Conservation (phyloP, 2,113 vertebrate species). For the Oophaga pumilio region DNA sequence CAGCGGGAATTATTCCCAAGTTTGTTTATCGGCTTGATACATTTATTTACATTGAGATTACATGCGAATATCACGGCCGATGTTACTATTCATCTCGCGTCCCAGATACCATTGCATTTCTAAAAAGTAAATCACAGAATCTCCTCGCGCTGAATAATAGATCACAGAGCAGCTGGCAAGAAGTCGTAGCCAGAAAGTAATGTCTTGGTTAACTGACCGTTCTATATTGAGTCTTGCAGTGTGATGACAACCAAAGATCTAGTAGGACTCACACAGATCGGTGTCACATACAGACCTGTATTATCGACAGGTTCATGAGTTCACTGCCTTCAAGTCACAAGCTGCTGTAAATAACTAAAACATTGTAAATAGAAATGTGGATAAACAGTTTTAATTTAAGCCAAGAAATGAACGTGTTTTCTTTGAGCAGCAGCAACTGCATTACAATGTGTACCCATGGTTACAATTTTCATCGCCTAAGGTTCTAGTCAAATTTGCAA, state of each 20-base stretch:
- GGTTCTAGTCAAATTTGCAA: too few species aligned
- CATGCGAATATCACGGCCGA: background rate
- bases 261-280: constrained; percentile 10
- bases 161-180: constrained; percentile 28
- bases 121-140: constrained; percentile 48
- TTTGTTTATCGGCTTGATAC: constrained; percentile 33
- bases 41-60: constrained; percentile 43
- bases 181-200: constrained; percentile 7
- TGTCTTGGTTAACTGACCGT: constrained; percentile 24
- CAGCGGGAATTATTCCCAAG: constrained; percentile 28
- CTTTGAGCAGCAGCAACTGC: too few species aligned
- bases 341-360: background rate
- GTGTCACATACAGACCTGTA: background rate
- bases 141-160: constrained; percentile 28
- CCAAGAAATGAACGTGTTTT: too few species aligned
- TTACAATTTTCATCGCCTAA: too few species aligned
- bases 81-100: constrained; percentile 15
- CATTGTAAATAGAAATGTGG: background rate
- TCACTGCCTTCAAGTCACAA: background rate
- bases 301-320: background rate
- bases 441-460: too few species aligned
- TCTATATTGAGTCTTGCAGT: constrained; percentile 17
- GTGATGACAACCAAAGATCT: constrained; percentile 20
- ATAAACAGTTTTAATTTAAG: too few species aligned
- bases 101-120: constrained; percentile 13